phyloP scores from a whole-genome alignment of 1,140 invertebrate genomes.

The Sitophilus oryzae region DNA sequence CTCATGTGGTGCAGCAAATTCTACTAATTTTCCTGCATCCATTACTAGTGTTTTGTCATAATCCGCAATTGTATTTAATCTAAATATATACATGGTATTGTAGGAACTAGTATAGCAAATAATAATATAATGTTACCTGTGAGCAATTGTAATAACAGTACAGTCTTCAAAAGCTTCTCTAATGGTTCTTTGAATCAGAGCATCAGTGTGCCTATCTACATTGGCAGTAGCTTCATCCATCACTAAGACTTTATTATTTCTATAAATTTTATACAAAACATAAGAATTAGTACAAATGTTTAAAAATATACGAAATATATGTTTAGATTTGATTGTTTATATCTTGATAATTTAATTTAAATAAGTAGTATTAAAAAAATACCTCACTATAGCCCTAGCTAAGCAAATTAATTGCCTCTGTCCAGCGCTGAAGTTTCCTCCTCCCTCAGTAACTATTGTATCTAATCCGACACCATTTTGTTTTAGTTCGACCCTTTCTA shows the following conservation, averaged over 20 bases:
- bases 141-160: slow-evolving; percentile 77
- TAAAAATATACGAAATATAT: not conserved
- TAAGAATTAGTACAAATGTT: not conserved
- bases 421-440: slow-evolving; percentile 76
- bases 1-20: slow-evolving; percentile 41
- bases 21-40: slow-evolving; percentile 39
- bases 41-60: slow-evolving; percentile 43
- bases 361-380: not conserved
- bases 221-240: slow-evolving; percentile 64
- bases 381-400: slow-evolving; percentile 66
- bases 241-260: slow-evolving; percentile 54
- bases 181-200: slow-evolving; percentile 60
- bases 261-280: slow-evolving; percentile 3
- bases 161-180: slow-evolving; percentile 61
- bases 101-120: not conserved
- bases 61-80: slow-evolving; percentile 38
- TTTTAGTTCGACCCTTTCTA: slow-evolving; percentile 57
- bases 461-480: slow-evolving; percentile 54
- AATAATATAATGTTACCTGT: slow-evolving; percentile 45
- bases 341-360: not conserved
- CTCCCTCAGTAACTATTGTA: slow-evolving; percentile 62
- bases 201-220: slow-evolving; percentile 63
- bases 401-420: slow-evolving; percentile 81
- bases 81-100: not conserved
- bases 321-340: not conserved